Evolutionary conservation across 1,140 invertebrate genomes (phyloP), one percentile per base, ranked within the genome.

Genomic region (Calliphora vicina): DNA sequence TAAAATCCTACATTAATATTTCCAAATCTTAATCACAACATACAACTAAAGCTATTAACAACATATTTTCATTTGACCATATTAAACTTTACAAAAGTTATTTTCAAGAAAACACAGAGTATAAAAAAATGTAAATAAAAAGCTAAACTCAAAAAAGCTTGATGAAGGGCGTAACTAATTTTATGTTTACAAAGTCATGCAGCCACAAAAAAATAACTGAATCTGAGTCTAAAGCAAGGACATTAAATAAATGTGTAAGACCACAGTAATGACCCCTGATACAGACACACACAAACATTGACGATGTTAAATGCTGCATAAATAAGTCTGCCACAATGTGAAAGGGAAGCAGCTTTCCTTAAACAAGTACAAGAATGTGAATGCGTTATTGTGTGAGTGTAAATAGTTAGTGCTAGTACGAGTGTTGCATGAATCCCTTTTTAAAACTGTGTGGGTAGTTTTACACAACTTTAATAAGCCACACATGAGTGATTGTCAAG

Each of bases 401-500:
- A 35, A 8, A 10, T 35, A 35, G 35, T 35, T 35, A 35, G 35
- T 35, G 0, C 5, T 35, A 35, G 6, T 35, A 35, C 35, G 10
- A 50, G 45, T 50, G 17, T 6, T 50, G 45, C 15, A n/a, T n/a
- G n/a, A n/a, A 50, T 50, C 12, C 35, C 35, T 50, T 50, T 50
- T 50, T n/a, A 6, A n/a, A 50, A 50, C 35, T 35, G 35, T 35
- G 35, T 35, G 45, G 45, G 45, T 17, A 50, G 35, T 35, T 35
- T 27, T 5, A 42, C 15, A 76, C 29, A 20, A 42, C 27, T 74
- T 74, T 76, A 76, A 76, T 76, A 35, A 35, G 27, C 73, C 73
- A 76, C 73, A 76, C 73, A 76, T 76, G 73, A 76, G 13, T 76
- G 73, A 76, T n/a, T 76, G 73, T 76, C 73, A 43, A 76, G 73